Evolutionary conservation across 2,888 invertebrate species (phyloP), one percentile per base, ranked within the genome.

Genomic region (Drosophila suboccidentalis): DNA sequence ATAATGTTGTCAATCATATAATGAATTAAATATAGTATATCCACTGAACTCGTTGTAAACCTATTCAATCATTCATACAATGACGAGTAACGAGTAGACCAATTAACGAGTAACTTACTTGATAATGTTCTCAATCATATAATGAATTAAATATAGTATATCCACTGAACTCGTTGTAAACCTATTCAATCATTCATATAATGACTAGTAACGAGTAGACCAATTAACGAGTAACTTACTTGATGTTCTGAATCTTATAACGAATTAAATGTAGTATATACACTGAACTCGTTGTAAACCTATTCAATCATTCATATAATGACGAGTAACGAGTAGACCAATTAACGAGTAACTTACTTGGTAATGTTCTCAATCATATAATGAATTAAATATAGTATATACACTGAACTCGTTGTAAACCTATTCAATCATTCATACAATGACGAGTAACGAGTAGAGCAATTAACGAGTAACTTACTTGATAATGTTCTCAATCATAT

Each of bases 271-370:
- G n/a, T n/a, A n/a, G n/a, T n/a, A n/a, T 22, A 4, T 41, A 17
- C 39, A 22, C 32, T 26, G 9, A 29, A 29, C 8, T 26, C 11
- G 2, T 10, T 17, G 2, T 29, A 11, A 17, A 10, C 17, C 15
- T 17, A 32, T 8, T 13, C 0, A 41, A 32, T 19, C 9, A 17
- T 41, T 49, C 22, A 15, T 47, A 10, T 15, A 47, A 15, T 29
- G 17, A 34, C 49, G 17, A 32, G 32, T 49, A 49, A 49, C 32
- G 32, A 32, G 49, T 32, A 5, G 10, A 2, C 10, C 26, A 15
- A 6, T 2, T 17, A 41, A 29, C 29, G 54, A 32, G 32, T 8
- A 54, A 32, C 54, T 54, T 54, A 41, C 17, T 54, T 54, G 54
- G n/a, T 32, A 11, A 47, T 9, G n/a, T 9, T 10, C 15, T 29